Conservation (phyloP, 1,140 invertebrate species). For the Calephelis nemesis region DNA sequence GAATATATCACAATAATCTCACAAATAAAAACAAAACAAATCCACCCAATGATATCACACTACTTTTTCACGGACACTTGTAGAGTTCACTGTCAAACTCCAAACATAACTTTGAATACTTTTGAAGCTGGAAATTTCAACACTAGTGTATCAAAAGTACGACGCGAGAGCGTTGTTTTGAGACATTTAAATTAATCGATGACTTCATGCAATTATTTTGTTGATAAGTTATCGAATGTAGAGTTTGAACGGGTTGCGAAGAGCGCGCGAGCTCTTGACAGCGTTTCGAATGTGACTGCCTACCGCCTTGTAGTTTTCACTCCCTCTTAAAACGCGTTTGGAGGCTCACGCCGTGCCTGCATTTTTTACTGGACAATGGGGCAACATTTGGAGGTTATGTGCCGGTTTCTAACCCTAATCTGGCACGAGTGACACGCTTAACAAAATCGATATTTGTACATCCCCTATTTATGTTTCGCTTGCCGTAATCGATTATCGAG, state of each 20-base stretch:
- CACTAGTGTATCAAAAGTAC: slow-evolving; percentile 27
- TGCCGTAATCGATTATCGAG: slow-evolving; percentile 21
- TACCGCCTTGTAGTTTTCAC: slow-evolving; percentile 33
- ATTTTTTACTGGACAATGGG: slow-evolving; percentile 66
- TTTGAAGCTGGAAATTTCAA: slow-evolving; percentile 5
- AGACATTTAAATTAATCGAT: slow-evolving; percentile 70
- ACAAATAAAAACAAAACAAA: slow-evolving; percentile 41
- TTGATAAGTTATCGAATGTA: slow-evolving; percentile 66
- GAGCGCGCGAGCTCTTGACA: slow-evolving; percentile 46
- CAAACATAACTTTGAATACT: slow-evolving; percentile 40
- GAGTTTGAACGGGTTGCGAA: slow-evolving; percentile 37
- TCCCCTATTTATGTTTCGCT: neutral
- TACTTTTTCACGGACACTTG: slow-evolving; percentile 75
- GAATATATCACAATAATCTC: slow-evolving; percentile 29
- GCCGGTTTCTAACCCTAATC: slow-evolving; percentile 39
- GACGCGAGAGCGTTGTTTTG: slow-evolving; percentile 25
- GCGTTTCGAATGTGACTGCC: slow-evolving; percentile 57
- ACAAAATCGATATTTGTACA: slow-evolving; percentile 19
- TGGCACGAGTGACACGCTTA: slow-evolving; percentile 17
- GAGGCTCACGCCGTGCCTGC: slow-evolving; percentile 48
- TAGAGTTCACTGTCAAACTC: slow-evolving; percentile 69
- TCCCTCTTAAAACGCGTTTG: slow-evolving; percentile 38
- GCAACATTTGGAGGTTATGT: slow-evolving; percentile 53
- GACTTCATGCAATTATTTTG: slow-evolving; percentile 71
- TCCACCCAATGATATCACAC: slow-evolving; percentile 55